Conservation (phyloP, 1,140 invertebrate species). For the Pogonomyrmex barbatus region DNA sequence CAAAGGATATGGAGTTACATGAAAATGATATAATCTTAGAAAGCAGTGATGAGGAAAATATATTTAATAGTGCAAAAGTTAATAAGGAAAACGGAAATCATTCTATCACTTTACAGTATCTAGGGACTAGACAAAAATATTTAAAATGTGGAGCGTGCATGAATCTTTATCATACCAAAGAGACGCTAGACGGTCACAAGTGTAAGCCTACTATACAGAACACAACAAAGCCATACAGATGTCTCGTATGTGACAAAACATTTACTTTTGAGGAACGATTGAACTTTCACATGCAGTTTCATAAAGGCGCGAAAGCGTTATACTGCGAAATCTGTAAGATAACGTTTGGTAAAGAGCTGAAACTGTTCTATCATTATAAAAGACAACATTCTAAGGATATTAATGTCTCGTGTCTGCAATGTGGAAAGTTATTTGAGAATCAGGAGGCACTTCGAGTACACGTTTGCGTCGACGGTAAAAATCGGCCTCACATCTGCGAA, state of each 20-base stretch:
- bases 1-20: conserved; percentile 66
- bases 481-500: conserved; percentile 94
- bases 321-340: conserved; percentile 76
- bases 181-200: conserved; percentile 75
- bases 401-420: conserved; percentile 76
- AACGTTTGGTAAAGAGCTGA: conserved; percentile 77
- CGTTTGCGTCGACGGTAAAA: conserved; percentile 76
- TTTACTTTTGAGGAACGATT: conserved; percentile 77
- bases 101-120: conserved; percentile 67
- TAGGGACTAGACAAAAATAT: conserved; percentile 74
- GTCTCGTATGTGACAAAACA: conserved; percentile 68
- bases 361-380: conserved; percentile 78
- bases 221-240: conserved; percentile 76
- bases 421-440: conserved; percentile 75
- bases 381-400: conserved; percentile 76
- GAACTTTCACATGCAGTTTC: conserved; percentile 77
- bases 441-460: conserved; percentile 69
- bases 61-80: conserved; percentile 59
- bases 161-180: conserved; percentile 78
- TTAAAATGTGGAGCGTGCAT: conserved; percentile 77
- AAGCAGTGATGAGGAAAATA: conserved; percentile 76
- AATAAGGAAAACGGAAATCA: conserved; percentile 56
- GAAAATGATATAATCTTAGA: conserved; percentile 77
- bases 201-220: conserved; percentile 75
- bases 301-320: conserved; percentile 68